phyloP scores from a whole-genome alignment of 2,797 vertebrate species.

The Silurus aristotelis region DNA sequence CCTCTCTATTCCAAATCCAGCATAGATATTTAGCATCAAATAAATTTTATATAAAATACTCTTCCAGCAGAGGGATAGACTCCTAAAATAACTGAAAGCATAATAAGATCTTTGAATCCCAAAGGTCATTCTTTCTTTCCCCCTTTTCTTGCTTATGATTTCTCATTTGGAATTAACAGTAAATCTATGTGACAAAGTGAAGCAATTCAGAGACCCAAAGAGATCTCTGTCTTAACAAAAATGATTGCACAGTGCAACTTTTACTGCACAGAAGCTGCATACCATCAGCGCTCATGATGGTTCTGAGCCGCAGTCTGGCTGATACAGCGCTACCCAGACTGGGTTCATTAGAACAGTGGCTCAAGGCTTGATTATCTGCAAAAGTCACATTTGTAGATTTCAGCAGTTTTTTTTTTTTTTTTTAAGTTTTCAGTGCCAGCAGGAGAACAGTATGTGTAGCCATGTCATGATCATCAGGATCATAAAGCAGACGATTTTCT shows the following conservation, averaged over 20 bases:
- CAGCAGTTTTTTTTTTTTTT: not conserved
- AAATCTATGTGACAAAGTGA: constrained; percentile 54
- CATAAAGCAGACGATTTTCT: constrained; percentile 46
- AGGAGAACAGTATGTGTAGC: constrained; percentile 33
- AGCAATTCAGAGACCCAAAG: constrained; percentile 51
- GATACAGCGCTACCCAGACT: constrained; percentile 19
- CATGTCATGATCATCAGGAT: constrained; percentile 41
- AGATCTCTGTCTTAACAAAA: constrained; percentile 39
- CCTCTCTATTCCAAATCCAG: constrained; percentile 14
- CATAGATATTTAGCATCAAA: constrained; percentile 56
- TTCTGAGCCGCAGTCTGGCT: constrained; percentile 7
- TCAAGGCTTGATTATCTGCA: constrained; percentile 35
- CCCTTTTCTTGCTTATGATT: constrained; percentile 45
- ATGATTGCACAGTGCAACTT: constrained; percentile 9
- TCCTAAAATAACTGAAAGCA: constrained; percentile 60
- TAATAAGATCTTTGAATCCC: constrained; percentile 58
- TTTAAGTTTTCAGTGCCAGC: constrained; percentile 30
- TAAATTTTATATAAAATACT: too few species aligned
- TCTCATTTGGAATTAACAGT: constrained; percentile 60
- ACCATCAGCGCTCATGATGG: constrained; percentile 29
- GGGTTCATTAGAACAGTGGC: constrained; percentile 27
- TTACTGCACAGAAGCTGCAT: constrained; percentile 14
- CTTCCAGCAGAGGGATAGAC: constrained; percentile 64
- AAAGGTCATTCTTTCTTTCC: constrained; percentile 41
- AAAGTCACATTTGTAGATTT: constrained; percentile 29